A percentile compares a stretch with the other conserved stretches of the same genome.
These are phyloP conservation scores for Pollicipes pollicipes DNA, from an alignment of 1,140 invertebrate species.

Conservation along the genomic window DNA sequence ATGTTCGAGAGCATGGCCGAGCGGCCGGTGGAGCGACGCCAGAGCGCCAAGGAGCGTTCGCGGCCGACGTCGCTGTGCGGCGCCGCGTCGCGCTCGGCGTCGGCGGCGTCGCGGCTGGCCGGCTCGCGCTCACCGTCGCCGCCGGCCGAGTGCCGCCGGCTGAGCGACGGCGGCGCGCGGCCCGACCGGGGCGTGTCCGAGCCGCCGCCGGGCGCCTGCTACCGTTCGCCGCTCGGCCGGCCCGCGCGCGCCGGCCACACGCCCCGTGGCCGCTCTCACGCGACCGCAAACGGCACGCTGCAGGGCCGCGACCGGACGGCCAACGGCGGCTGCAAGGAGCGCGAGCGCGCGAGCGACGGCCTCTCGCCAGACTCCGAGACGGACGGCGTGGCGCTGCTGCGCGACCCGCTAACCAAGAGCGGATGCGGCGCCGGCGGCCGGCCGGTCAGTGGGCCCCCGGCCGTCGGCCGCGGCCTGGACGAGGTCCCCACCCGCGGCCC, in stretches of 20 bases:
- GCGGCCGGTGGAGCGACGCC: neutral
- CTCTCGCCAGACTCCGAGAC: neutral
- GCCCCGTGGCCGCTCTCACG: too few species aligned
- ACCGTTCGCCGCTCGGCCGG: neutral
- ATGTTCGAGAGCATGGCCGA: conserved; percentile 80
- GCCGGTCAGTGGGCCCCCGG: neutral
- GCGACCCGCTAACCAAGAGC: neutral
- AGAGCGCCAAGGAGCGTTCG: neutral
- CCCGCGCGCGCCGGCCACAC: too few species aligned
- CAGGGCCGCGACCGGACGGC: neutral
- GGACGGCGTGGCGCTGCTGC: neutral
- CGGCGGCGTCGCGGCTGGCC: neutral
- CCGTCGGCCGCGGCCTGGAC: neutral
- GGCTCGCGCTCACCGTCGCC: neutral
- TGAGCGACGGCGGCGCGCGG: neutral
- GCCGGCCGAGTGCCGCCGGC: neutral
- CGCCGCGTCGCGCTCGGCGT: neutral
- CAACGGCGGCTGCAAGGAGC: neutral
- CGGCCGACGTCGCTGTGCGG: too few species aligned
- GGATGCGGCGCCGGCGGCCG: too few species aligned
- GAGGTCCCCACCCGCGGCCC: neutral
- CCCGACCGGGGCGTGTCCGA: neutral
- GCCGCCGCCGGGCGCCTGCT: neutral
- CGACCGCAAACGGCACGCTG: too few species aligned
- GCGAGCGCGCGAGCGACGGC: neutral